A percentile compares a stretch with the other conserved stretches of the same genome.
Evolutionary conservation across 2,888 invertebrate genomes (phyloP).

Genomic region (Drosophila dives): DNA sequence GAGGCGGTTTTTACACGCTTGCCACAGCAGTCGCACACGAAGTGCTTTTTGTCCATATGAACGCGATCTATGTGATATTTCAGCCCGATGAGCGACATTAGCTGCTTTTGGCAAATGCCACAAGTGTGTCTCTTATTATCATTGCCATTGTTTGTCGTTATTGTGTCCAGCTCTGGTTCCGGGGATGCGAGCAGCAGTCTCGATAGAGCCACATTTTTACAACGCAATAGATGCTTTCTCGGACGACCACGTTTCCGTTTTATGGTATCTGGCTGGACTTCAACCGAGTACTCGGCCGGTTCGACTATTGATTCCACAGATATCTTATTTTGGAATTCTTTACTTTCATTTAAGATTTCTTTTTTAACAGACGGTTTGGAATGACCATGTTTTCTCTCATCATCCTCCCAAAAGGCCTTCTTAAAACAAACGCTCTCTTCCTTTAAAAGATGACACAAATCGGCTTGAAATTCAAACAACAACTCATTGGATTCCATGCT

Average conservation of each 20-base stretch:
- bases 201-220: conserved; percentile 38
- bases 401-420: not conserved
- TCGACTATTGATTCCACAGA: not conserved
- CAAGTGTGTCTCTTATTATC: conserved; percentile 16
- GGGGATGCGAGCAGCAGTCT: conserved; percentile 31
- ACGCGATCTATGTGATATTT: conserved; percentile 71
- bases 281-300: not conserved
- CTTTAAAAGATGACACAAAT: not conserved
- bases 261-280: not conserved
- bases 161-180: not conserved
- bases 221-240: conserved; percentile 11
- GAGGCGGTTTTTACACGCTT: conserved; percentile 85
- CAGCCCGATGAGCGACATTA: conserved; percentile 39
- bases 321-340: not conserved
- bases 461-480: not conserved
- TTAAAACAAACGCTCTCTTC: conserved; percentile 25
- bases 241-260: conserved; percentile 47
- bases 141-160: not conserved
- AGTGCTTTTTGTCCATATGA: conserved; percentile 83
- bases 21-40: conserved; percentile 85
- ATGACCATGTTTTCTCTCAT: conserved; percentile 23
- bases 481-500: not conserved
- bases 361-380: not conserved
- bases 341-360: not conserved
- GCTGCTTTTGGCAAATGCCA: conserved; percentile 37